Base-by-base conservation (phyloP, 2,888 invertebrate genomes). In the Spatulosminthurus flaviceps region DNA sequence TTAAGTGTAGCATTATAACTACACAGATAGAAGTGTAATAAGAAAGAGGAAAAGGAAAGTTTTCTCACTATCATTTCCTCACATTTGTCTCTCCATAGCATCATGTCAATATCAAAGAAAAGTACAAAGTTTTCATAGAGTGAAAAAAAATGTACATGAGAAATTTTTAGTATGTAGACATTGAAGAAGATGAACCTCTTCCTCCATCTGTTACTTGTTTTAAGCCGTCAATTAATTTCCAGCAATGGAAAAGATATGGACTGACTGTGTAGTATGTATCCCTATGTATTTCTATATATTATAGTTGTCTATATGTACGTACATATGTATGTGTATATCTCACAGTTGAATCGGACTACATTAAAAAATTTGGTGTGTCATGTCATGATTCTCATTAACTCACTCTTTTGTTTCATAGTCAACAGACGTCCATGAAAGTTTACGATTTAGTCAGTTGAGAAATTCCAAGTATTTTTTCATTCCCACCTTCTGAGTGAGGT, bases 331-430 rank as follows among this genome's bases (percentile, higher is more conserved):
- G n/a, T n/a, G n/a, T n/a, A n/a, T n/a, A n/a, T n/a, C n/a, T 64
- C 24, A 24, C 24, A 64, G 60, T 26, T 60, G 60, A 73, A 73
- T 73, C 24, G 73, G 74, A 34, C 61, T 74, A 74, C 74, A 74
- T 74, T 74, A 74, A 61, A 74, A n/a, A 61, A 74, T 64, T 74
- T 74, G 73, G 61, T 64, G 74, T 74, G 74, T 74, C 74, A 74
- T 74, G 74, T 74, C 74, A 74, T 74, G 74, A 74, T 74, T 74
- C 64, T 74, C 60, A 74, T 74, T 74, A 74, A 61, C 74, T 74
- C 34, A 41, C 21, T 74, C 74, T 74, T 74, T 74, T 74, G 74
- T 74, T 71, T 71, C 60, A n/a, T n/a, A 51, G 26, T 51, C 60
- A 60, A 51, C 51, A 51, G 24, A 51, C 19, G n/a, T n/a, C n/a